These are phyloP conservation scores for Vesta saturnalis DNA, from an alignment of 2,888 invertebrate species.

Conservation along the genomic window DNA sequence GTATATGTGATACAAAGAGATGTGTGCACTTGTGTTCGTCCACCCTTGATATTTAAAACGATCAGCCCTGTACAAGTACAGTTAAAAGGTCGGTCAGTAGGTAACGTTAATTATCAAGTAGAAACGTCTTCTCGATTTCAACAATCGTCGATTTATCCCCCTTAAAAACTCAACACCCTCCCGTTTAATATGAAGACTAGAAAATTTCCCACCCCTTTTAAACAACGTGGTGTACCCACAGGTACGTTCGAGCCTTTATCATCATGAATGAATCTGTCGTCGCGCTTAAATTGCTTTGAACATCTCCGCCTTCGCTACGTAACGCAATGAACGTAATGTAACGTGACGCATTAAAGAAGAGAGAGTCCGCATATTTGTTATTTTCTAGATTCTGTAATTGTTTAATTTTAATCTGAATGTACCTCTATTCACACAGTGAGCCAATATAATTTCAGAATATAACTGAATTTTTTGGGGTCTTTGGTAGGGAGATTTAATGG, in stretches of 20 bases:
- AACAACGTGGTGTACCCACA: not conserved
- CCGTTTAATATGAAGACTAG: not conserved
- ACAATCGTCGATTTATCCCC: conserved; percentile 11
- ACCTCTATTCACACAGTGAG: conserved; percentile 45
- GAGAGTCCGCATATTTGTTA: too few species aligned
- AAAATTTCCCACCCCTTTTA: conserved; percentile 16
- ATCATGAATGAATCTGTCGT: conserved; percentile 34
- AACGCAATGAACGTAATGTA: too few species aligned
- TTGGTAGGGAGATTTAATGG: conserved; percentile 40
- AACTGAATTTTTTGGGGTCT: conserved; percentile 47
- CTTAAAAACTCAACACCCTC: conserved; percentile 15
- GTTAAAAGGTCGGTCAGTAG: conserved; percentile 1
- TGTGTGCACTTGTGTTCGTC: not conserved
- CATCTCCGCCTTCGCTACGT: too few species aligned
- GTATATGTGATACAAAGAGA: not conserved
- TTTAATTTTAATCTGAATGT: conserved; percentile 40
- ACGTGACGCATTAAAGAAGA: too few species aligned
- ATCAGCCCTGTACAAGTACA: conserved; percentile 20
- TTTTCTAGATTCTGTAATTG: not conserved
- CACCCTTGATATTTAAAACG: conserved; percentile 21
- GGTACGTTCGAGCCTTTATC: conserved; percentile 22
- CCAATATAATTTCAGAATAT: conserved; percentile 51
- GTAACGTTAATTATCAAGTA: conserved; percentile 14
- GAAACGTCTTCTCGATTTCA: conserved; percentile 28
- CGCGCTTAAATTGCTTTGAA: not conserved